Conservation (phyloP, 2,888 invertebrate genomes). For the Tineola bisselliella region DNA sequence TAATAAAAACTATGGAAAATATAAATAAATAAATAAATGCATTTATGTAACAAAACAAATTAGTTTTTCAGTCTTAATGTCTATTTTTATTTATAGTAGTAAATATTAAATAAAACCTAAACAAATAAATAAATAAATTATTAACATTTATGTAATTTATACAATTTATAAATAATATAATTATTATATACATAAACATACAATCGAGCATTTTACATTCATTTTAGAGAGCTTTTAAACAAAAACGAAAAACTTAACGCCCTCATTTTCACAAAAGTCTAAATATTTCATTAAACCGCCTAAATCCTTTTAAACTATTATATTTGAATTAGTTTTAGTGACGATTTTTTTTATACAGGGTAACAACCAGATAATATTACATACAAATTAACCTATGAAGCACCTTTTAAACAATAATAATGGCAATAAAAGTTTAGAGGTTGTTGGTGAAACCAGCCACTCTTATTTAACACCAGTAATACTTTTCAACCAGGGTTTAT, state of each 20-base stretch:
- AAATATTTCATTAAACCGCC: no score
- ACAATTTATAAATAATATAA: background rate
- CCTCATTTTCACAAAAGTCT: no score
- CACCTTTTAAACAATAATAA: no score
- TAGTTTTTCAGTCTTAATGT: constrained; percentile 32
- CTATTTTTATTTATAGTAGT: constrained; percentile 46
- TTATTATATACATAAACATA: no score
- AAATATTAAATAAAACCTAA: constrained; percentile 18
- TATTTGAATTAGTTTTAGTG: no score
- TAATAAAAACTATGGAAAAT: constrained; percentile 8
- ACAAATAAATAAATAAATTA: background rate
- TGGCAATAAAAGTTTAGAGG: no score
- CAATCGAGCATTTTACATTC: background rate
- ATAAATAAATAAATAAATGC: constrained; percentile 19
- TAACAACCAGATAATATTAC: no score
- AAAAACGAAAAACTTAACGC: background rate
- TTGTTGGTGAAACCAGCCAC: no score
- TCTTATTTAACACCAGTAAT: constrained; percentile 79
- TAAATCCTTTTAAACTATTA: no score
- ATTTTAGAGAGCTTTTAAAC: background rate
- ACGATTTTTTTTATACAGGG: no score
- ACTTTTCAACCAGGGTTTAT: constrained; percentile 89
- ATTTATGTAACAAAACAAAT: constrained; percentile 20
- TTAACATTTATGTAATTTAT: background rate
- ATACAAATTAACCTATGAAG: no score